Percentiles rank a stretch among this genome's conserved stretches.
phyloP scores from a whole-genome alignment of 1,140 invertebrate genomes.

The Scaptomyza hsui region DNA sequence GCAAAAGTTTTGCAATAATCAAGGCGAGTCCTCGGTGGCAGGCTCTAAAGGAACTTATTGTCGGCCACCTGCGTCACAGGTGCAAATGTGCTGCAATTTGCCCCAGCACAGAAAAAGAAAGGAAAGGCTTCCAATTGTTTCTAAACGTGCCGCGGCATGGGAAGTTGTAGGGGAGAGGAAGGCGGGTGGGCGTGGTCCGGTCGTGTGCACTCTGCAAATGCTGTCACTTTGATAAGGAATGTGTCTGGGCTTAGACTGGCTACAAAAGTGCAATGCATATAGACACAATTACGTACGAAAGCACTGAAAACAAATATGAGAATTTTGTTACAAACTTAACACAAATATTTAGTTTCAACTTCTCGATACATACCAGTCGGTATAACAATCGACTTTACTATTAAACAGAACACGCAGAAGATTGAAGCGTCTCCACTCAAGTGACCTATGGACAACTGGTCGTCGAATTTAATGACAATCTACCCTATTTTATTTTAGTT shows the following conservation, averaged over 20 bases:
- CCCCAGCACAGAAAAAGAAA: constrained; percentile 1
- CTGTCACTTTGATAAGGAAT: not conserved
- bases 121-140: constrained; percentile 10
- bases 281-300: constrained; percentile 20
- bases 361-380: no score
- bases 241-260: not conserved
- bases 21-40: constrained; percentile 6
- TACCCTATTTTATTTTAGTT: no score
- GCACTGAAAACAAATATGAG: constrained; percentile 21
- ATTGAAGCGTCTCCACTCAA: no score
- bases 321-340: no score
- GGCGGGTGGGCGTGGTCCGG: not conserved
- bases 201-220: constrained; percentile 7
- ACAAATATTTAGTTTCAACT: no score
- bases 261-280: constrained; percentile 24
- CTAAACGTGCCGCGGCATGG: no score
- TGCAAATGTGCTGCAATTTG: constrained; percentile 34
- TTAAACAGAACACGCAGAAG: no score
- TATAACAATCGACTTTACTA: no score
- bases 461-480: no score
- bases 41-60: not conserved
- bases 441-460: no score
- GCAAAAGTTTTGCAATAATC: constrained; percentile 57
- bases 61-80: constrained; percentile 17
- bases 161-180: not conserved